Conservation (phyloP, 2,797 vertebrate species). For the Melanotaenia maccullochi region DNA sequence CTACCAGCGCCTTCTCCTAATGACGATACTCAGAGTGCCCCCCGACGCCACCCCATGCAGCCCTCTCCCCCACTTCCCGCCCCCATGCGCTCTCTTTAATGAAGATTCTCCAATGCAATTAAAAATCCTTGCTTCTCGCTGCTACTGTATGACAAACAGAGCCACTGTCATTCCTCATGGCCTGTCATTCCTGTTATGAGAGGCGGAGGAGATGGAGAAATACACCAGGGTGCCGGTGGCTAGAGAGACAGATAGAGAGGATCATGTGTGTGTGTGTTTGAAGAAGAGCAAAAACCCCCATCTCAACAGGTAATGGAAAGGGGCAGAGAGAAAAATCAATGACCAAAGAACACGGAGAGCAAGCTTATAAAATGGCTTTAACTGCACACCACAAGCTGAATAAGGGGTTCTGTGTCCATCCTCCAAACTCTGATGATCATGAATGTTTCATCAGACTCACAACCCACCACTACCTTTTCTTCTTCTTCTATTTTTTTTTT, state of each 20-base stretch:
- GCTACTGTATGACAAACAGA: slow-evolving; percentile 88
- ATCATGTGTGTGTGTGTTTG: slow-evolving; percentile 57
- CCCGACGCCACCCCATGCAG: slow-evolving; percentile 76
- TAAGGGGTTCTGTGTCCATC: slow-evolving; percentile 59
- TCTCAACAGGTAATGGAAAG: slow-evolving; percentile 84
- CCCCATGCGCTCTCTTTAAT: slow-evolving; percentile 88
- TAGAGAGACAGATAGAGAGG: slow-evolving; percentile 71
- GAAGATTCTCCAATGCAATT: slow-evolving; percentile 99
- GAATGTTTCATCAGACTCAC: slow-evolving; percentile 63
- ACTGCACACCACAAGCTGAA: slow-evolving; percentile 69
- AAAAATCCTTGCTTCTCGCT: slow-evolving; percentile 91
- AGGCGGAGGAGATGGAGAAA: slow-evolving; percentile 78
- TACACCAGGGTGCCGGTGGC: slow-evolving; percentile 78
- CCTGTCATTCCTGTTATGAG: slow-evolving; percentile 74
- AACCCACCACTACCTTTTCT: slow-evolving; percentile 30
- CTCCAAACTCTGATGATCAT: slow-evolving; percentile 56
- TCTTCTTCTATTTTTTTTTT: slow-evolving; percentile 12
- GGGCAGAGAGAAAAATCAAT: slow-evolving; percentile 80
- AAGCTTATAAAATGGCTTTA: slow-evolving; percentile 78
- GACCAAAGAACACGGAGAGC: slow-evolving; percentile 74
- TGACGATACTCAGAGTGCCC: slow-evolving; percentile 95
- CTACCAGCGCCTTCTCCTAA: slow-evolving; percentile 88
- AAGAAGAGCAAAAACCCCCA: slow-evolving; percentile 65
- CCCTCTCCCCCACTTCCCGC: slow-evolving; percentile 68
- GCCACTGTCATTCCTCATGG: slow-evolving; percentile 79